phyloP scores from a whole-genome alignment of 92 coral and sea anemone species.

The Parazoanthus swiftii region DNA sequence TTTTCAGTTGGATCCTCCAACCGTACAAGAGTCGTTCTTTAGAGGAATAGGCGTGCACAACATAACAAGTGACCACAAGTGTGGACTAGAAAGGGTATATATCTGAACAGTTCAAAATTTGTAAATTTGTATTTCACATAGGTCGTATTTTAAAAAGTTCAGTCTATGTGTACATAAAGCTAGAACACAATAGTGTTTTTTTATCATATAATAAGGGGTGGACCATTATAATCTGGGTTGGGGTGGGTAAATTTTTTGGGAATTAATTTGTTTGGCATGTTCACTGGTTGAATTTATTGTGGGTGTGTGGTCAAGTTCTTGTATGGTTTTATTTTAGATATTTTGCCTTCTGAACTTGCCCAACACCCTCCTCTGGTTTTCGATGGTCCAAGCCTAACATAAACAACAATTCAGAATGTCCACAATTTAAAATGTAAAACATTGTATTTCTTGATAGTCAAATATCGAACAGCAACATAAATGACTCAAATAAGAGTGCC shows the following conservation, averaged over 20 bases:
- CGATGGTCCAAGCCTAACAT: neutral
- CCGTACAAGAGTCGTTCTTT: neutral
- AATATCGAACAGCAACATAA: slow-evolving; percentile 13
- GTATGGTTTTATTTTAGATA: neutral
- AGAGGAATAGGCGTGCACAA: neutral
- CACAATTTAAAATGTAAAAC: slow-evolving; percentile 12
- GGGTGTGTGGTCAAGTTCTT: neutral
- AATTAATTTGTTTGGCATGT: slow-evolving; percentile 12
- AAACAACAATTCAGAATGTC: slow-evolving; percentile 12
- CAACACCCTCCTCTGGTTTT: neutral
- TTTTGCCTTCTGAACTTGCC: slow-evolving; percentile 4
- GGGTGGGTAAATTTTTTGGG: slow-evolving; percentile 7
- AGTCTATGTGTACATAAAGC: neutral
- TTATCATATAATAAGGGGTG: slow-evolving; percentile 3
- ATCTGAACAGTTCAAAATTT: slow-evolving; percentile 5
- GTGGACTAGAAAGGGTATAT: neutral
- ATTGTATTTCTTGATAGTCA: slow-evolving; percentile 14
- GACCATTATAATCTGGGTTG: slow-evolving; percentile 8
- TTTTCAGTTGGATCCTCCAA: slow-evolving; percentile 13
- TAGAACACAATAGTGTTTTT: slow-evolving; percentile 5
- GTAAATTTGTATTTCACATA: slow-evolving; percentile 1
- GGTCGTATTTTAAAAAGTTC: neutral
- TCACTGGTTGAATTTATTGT: neutral
- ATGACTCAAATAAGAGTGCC: slow-evolving; percentile 23
- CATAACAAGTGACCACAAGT: slow-evolving; percentile 2